Evolutionary conservation across 2,888 invertebrate genomes (phyloP), one percentile per base, ranked within the genome.

Genomic region (Athalia rosae): DNA sequence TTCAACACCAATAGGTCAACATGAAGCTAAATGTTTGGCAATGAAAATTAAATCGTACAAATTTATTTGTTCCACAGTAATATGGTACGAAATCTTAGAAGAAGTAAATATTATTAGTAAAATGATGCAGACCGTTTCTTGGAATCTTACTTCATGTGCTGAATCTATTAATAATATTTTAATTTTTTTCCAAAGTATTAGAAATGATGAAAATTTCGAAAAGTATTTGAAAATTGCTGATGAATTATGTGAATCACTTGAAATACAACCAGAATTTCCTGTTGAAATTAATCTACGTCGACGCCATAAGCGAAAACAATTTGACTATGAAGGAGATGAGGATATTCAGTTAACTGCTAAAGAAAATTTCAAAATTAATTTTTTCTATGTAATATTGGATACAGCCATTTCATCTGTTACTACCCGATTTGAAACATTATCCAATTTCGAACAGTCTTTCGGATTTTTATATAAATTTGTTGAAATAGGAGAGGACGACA

Each of bases 321-420:
- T 78, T 79, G 53, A 41, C 58, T 78, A 74, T 47, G 78, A 80
- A 79, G 47, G 43, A 48, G 13, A 28, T 13, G 79, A 76, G 67
- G 80, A 80, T 61, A 63, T 77, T 45, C 56, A 66, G 9, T 58
- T n/a, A 66, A 63, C 76, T 78, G 69, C 78, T 47, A 78, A 78
- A 76, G 61, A 56, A 69, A 15, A 59, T 56, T 79, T 78, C 56
- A 79, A 80, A 76, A 76, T 77, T 47, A 66, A 66, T 56, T 78
- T 79, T 67, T 79, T 71, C 64, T 79, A 79, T 71, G n/a, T 47
- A 13, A 76, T 79, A 62, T 59, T 80, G 59, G 80, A 80, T 69
- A 78, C 73, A 28, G 41, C 74, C 50, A 45, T 77, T 61, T 71
- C 71, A 64, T 77, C 78, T 47, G 69, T 79, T 8, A 66, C 73